phyloP scores from a whole-genome alignment of 2,113 vertebrate species.

The Oryctolagus cuniculus region mOryCun1.1 NC_091448.1:41396001-41396500 shows the following conservation, averaged over 20 bases:
- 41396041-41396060: neutral
- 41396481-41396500: too few relatives aligned
- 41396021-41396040: conserved; percentile 25
- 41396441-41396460: conserved; percentile 99
- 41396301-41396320: conserved; percentile 98
- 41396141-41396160: neutral
- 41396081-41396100: neutral
- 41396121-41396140: neutral
- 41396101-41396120: neutral
- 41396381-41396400: conserved; percentile 97
- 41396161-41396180: conserved; percentile 25
- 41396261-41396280: conserved; percentile 79
- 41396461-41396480: too few relatives aligned
- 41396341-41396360: conserved; percentile 95
- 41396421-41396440: conserved; percentile 96
- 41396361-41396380: conserved; percentile 97
- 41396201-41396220: neutral
- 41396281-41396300: conserved; percentile 99
- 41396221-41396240: neutral
- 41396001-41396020: neutral
- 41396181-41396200: conserved; percentile 3
- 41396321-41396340: conserved; percentile 97
- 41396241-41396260: conserved; percentile 35
- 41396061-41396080: conserved; percentile 52
- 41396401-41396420: conserved; percentile 97